phyloP scores from a whole-genome alignment of 2,113 vertebrate species.

The Malurus elegans region DNA sequence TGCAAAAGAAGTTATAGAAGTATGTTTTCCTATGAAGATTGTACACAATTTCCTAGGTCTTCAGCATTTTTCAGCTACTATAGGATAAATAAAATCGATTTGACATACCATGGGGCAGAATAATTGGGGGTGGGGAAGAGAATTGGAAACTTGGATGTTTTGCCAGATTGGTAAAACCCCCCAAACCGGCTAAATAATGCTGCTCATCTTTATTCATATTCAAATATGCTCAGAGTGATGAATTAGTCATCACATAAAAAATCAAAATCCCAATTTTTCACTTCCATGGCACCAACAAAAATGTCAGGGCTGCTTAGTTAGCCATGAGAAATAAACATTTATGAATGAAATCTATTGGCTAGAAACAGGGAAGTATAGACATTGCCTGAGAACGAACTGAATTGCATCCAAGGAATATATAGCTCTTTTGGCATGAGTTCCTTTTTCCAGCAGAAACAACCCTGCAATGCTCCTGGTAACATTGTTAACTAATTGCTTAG shows the following conservation, averaged over 20 bases:
- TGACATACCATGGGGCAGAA: background rate
- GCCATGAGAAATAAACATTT: background rate
- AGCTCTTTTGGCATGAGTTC: background rate
- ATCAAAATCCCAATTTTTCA: background rate
- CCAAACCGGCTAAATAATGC: background rate
- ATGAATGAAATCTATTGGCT: background rate
- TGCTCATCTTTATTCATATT: background rate
- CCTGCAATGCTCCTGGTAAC: background rate
- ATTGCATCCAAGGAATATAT: background rate
- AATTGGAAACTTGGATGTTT: background rate
- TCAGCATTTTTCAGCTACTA: background rate
- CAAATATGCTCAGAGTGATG: background rate
- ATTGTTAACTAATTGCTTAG: background rate
- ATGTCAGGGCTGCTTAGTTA: background rate
- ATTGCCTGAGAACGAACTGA: background rate
- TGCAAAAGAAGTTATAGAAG: background rate
- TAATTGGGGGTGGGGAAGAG: background rate
- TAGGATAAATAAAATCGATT: background rate
- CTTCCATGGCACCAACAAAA: background rate
- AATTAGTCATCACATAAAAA: background rate
- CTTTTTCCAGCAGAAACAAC: background rate
- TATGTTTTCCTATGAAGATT: background rate
- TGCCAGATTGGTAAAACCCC: background rate
- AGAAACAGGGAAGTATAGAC: background rate
- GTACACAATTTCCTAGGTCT: background rate